Percentiles rank a stretch among this genome's conserved stretches.
Evolutionary conservation across 2,797 vertebrate genomes (phyloP).

Genomic region (Borostomias antarcticus): DNA sequence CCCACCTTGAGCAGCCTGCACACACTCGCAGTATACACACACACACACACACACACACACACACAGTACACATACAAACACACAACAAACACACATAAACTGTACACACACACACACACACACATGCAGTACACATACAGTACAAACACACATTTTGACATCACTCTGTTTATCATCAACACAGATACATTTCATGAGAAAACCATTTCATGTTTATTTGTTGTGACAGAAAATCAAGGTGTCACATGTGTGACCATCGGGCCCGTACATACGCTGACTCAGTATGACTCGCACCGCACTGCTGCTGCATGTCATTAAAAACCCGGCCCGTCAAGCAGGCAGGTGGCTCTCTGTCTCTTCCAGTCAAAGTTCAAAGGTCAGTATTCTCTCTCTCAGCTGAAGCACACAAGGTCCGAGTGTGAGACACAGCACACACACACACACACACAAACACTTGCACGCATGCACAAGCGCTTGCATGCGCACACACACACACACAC

Average conservation of each 20-base stretch:
- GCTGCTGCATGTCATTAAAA: background rate
- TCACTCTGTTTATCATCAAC: slow-evolving; percentile 57
- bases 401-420: background rate
- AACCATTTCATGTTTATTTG: slow-evolving; percentile 55
- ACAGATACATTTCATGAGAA: slow-evolving; percentile 59
- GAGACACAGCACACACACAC: background rate
- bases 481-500: background rate
- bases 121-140: too few species aligned
- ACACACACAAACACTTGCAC: background rate
- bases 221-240: slow-evolving; percentile 39
- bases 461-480: slow-evolving; percentile 3
- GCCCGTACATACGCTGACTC: background rate
- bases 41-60: too few species aligned
- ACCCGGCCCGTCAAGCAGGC: too few species aligned
- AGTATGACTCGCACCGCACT: background rate
- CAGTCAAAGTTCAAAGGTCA: background rate
- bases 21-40: slow-evolving; percentile 18
- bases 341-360: background rate
- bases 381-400: background rate
- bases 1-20: slow-evolving; percentile 43
- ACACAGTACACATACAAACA: too few species aligned
- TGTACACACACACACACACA: too few species aligned
- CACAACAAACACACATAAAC: too few species aligned
- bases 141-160: slow-evolving; percentile 31
- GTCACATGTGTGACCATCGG: background rate